Conservation (phyloP, 2,113 vertebrate species). For the Notarius lentiginosus region DNA sequence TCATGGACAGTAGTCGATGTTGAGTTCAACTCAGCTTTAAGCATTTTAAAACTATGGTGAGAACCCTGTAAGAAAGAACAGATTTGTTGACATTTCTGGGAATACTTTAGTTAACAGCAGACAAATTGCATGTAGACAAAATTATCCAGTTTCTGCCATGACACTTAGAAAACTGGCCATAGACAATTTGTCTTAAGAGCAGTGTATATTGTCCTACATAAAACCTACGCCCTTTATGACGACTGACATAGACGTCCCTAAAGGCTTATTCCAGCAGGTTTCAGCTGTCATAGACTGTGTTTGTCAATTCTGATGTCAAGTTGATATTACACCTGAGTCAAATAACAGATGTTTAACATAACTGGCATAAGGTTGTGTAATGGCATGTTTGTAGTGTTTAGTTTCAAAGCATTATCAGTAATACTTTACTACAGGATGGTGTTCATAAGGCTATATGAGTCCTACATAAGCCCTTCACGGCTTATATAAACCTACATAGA, state of each 20-base stretch:
- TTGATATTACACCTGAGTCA: background rate
- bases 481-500: background rate
- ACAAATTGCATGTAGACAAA: background rate
- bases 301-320: background rate
- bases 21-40: background rate
- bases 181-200: background rate
- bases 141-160: background rate
- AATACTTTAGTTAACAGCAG: slow-evolving; percentile 1
- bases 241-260: background rate
- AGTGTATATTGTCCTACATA: background rate
- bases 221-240: background rate
- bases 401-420: background rate
- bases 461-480: background rate
- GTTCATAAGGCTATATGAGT: background rate
- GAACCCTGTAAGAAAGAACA: background rate
- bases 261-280: background rate
- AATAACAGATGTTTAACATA: background rate
- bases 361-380: background rate
- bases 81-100: background rate
- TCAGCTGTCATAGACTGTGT: background rate
- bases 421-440: background rate
- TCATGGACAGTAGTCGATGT: background rate
- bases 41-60: background rate
- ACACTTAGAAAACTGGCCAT: background rate
- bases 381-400: background rate